Percentiles rank a stretch among this genome's conserved stretches.
phyloP scores from a whole-genome alignment of 2,888 invertebrate genomes.

The Athalia rosae region DNA sequence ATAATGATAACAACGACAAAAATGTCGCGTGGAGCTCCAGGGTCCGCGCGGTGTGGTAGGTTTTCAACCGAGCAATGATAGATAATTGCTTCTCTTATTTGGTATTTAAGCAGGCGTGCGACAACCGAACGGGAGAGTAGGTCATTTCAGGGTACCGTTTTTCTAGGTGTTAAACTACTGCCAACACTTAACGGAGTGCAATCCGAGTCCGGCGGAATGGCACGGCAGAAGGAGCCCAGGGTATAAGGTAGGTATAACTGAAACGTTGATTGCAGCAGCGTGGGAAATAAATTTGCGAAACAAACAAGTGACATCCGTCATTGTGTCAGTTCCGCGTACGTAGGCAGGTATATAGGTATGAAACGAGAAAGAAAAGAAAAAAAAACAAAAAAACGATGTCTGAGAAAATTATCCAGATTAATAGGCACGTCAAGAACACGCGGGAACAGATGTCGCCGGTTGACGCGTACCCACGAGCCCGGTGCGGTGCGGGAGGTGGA shows the following conservation, averaged over 20 bases:
- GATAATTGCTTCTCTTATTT: constrained; percentile 37
- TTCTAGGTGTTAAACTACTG: constrained; percentile 26
- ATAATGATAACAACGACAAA: constrained; percentile 9
- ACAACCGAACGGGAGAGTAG: constrained; percentile 40
- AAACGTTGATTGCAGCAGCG: constrained; percentile 1
- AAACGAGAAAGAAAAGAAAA: background rate
- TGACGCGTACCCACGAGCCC: background rate
- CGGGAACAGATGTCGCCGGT: constrained; percentile 37
- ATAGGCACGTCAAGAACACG: constrained; percentile 39
- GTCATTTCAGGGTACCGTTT: constrained; percentile 35
- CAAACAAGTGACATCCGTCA: background rate
- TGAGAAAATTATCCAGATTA: constrained; percentile 36
- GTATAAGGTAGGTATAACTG: background rate
- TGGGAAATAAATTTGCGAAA: constrained; percentile 37
- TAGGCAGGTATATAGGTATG: background rate
- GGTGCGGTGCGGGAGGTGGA: constrained; percentile 2
- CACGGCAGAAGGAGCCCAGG: background rate
- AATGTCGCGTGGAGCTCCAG: background rate
- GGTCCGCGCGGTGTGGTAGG: too few relatives aligned
- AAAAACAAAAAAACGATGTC: background rate
- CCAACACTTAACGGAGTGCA: constrained; percentile 5
- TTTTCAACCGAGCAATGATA: constrained; percentile 6
- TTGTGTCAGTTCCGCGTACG: background rate
- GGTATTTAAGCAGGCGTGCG: constrained; percentile 37
- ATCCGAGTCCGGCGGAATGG: constrained; percentile 4